Percentiles rank a stretch among this genome's conserved stretches.
phyloP scores from a whole-genome alignment of 2,888 invertebrate genomes.

The Neria commutata region DNA sequence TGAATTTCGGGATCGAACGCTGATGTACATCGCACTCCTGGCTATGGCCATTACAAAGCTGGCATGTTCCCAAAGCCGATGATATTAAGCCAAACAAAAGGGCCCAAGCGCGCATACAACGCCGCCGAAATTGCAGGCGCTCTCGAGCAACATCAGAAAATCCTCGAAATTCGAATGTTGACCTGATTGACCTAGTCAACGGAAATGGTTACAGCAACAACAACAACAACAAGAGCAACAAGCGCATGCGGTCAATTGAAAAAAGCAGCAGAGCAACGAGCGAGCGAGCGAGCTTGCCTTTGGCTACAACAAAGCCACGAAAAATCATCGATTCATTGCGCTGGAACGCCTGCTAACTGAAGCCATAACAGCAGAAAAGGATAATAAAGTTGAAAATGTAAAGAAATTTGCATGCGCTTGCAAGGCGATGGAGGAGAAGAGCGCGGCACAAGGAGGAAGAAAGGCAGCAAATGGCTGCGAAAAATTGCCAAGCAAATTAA shows the following conservation, averaged over 20 bases:
- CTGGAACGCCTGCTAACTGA: neutral
- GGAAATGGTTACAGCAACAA: slow-evolving; percentile 7
- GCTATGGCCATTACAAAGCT: slow-evolving; percentile 28
- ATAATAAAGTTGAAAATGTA: slow-evolving; percentile 45
- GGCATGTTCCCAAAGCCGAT: slow-evolving; percentile 11
- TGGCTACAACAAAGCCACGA: slow-evolving; percentile 18
- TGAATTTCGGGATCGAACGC: slow-evolving; percentile 29
- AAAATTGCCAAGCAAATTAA: slow-evolving; percentile 52
- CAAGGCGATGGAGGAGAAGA: neutral
- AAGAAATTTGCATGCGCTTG: slow-evolving; percentile 34
- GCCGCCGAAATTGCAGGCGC: slow-evolving; percentile 1
- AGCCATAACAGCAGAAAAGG: slow-evolving; percentile 7
- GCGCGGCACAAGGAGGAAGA: neutral
- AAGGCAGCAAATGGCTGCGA: slow-evolving; percentile 30
- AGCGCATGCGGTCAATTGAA: slow-evolving; percentile 9
- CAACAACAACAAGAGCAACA: slow-evolving; percentile 11
- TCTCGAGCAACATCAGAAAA: slow-evolving; percentile 2
- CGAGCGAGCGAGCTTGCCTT: neutral
- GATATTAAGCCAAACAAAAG: slow-evolving; percentile 15
- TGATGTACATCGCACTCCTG: slow-evolving; percentile 36
- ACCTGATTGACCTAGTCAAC: slow-evolving; percentile 40
- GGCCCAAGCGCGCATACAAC: neutral
- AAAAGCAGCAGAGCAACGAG: neutral
- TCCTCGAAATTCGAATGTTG: slow-evolving; percentile 22
- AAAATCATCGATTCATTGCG: slow-evolving; percentile 34